Evolutionary conservation across 2,888 invertebrate genomes (phyloP).

Genomic region (Eremobia ochroleuca): DNA sequence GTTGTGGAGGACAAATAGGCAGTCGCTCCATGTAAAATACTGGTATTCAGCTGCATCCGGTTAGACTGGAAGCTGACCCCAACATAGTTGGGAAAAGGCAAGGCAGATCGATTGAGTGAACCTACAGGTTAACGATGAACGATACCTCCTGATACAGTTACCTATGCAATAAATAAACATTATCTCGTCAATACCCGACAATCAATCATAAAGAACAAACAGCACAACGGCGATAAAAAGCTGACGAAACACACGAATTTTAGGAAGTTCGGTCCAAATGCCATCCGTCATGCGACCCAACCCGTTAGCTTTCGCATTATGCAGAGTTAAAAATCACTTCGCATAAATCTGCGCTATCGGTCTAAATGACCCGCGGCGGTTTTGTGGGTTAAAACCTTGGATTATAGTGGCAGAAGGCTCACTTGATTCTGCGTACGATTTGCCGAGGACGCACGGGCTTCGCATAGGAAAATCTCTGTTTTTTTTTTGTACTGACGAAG

Average conservation of each 20-base stretch:
- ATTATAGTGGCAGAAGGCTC: constrained; percentile 33
- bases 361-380: constrained; percentile 83
- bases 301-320: constrained; percentile 78
- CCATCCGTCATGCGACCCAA: constrained; percentile 71
- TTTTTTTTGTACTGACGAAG: background rate
- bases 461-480: background rate
- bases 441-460: background rate
- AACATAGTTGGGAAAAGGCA: too few species aligned
- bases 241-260: constrained; percentile 69
- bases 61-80: too few species aligned
- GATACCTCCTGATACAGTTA: background rate
- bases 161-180: background rate
- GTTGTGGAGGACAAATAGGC: too few species aligned
- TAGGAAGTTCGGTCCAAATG: constrained; percentile 61
- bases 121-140: background rate
- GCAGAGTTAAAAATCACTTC: constrained; percentile 89
- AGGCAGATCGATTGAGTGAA: background rate
- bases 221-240: constrained; percentile 70
- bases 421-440: background rate
- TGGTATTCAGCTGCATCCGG: too few species aligned
- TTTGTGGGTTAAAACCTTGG: constrained; percentile 70
- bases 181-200: constrained; percentile 37
- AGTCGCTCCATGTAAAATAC: too few species aligned
- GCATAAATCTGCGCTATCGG: constrained; percentile 88
- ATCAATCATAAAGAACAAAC: constrained; percentile 68